Conservation (phyloP, 2,888 invertebrate genomes). For the Drosophila formosana region DNA sequence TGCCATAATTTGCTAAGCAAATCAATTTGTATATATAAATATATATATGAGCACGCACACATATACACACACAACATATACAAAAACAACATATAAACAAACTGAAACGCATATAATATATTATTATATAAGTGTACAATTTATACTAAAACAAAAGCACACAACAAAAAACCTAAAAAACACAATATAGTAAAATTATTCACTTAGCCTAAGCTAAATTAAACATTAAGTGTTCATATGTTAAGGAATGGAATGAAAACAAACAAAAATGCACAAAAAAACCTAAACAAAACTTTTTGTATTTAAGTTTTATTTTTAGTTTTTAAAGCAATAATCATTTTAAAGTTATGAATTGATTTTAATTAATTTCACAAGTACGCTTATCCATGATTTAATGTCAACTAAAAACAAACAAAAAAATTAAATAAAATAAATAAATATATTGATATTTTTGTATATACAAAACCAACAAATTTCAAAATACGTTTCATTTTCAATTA, state of each 20-base stretch:
- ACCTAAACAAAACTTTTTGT: slow-evolving; percentile 30
- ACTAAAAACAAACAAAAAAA: slow-evolving; percentile 49
- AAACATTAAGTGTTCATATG: slow-evolving; percentile 69
- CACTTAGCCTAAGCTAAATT: slow-evolving; percentile 28
- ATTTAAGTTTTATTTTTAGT: slow-evolving; percentile 60
- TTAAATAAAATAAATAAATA: slow-evolving; percentile 56
- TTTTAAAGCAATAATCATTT: slow-evolving; percentile 67
- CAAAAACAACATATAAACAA: slow-evolving; percentile 19
- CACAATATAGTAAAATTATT: slow-evolving; percentile 46
- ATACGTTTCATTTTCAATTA: background rate
- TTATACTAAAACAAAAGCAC: slow-evolving; percentile 32
- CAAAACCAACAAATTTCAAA: slow-evolving; percentile 28
- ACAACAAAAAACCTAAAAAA: slow-evolving; percentile 37
- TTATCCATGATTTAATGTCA: slow-evolving; percentile 78
- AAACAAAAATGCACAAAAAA: slow-evolving; percentile 39
- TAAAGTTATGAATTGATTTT: slow-evolving; percentile 63
- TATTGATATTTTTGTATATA: slow-evolving; percentile 59
- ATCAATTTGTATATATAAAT: slow-evolving; percentile 58
- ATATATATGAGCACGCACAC: slow-evolving; percentile 1
- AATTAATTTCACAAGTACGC: slow-evolving; percentile 76
- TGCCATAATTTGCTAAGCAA: slow-evolving; percentile 82
- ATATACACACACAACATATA: slow-evolving; percentile 20
- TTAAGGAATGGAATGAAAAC: slow-evolving; percentile 61
- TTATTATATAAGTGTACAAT: slow-evolving; percentile 68
- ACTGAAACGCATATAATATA: slow-evolving; percentile 70